phyloP scores from a whole-genome alignment of 2,888 invertebrate species.

The Amblyjoppa proteus region DNA sequence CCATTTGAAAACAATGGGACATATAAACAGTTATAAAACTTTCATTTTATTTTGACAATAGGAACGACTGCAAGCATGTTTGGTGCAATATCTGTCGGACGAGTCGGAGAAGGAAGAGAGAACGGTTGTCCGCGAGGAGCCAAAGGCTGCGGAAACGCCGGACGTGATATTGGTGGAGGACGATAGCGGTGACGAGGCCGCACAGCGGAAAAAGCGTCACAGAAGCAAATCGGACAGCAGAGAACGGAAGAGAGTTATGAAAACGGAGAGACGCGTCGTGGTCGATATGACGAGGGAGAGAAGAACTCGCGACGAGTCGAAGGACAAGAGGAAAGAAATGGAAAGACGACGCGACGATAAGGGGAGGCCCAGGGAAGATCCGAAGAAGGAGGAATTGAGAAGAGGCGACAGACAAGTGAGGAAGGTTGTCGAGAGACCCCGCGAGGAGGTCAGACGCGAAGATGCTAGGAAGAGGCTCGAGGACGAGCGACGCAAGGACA shows the following conservation, averaged over 20 bases:
- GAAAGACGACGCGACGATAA: conserved; percentile 81
- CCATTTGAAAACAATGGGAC: too few species aligned
- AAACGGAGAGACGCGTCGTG: conserved; percentile 81
- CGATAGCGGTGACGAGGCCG: conserved; percentile 87
- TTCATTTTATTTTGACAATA: conserved; percentile 69
- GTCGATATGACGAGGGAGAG: conserved; percentile 82
- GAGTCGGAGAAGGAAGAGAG: conserved; percentile 87
- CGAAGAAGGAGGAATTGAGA: conserved; percentile 76
- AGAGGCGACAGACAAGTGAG: conserved; percentile 85
- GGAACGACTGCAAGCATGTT: conserved; percentile 90
- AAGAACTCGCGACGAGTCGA: conserved; percentile 75
- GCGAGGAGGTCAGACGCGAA: conserved; percentile 84
- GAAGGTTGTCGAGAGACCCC: conserved; percentile 73
- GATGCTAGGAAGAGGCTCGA: conserved; percentile 79
- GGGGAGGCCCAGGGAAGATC: conserved; percentile 75
- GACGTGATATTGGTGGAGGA: conserved; percentile 89
- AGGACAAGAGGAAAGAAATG: conserved; percentile 77
- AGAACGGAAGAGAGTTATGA: conserved; percentile 79
- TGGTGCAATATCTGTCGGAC: conserved; percentile 91
- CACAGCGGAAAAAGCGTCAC: conserved; percentile 83
- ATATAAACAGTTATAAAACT: not conserved
- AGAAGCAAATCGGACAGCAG: conserved; percentile 82
- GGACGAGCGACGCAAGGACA: conserved; percentile 83
- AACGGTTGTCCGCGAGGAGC: conserved; percentile 81
- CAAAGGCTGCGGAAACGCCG: conserved; percentile 85